Evolutionary conservation across 2,888 invertebrate species (phyloP).

Genomic region (Pollenia griseotomentosa): DNA sequence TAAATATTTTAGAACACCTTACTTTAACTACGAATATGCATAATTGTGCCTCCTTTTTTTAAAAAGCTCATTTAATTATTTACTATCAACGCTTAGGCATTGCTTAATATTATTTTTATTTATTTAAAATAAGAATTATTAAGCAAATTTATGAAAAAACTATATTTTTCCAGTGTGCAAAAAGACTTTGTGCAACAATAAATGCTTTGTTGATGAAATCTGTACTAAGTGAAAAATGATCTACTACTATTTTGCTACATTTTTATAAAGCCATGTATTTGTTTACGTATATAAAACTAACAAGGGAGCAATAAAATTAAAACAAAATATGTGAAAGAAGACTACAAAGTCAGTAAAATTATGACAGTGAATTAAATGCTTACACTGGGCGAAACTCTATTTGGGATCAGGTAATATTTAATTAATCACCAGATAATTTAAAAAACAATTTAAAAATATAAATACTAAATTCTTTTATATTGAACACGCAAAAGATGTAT

Average conservation of each 20-base stretch:
- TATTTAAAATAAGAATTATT: background rate
- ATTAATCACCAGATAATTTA: too few species aligned
- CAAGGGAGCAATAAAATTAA: background rate
- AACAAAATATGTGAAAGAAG: background rate
- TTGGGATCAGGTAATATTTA: too few species aligned
- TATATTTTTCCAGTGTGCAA: conserved; percentile 35
- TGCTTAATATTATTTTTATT: background rate
- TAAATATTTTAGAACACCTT: background rate
- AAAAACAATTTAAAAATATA: too few species aligned
- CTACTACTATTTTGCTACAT: conserved; percentile 15
- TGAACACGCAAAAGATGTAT: too few species aligned
- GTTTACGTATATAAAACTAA: conserved; percentile 34
- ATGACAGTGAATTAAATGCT: too few species aligned
- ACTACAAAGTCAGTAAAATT: background rate
- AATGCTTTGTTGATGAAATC: conserved; percentile 21
- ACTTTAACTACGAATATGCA: background rate
- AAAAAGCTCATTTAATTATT: background rate
- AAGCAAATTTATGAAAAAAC: background rate
- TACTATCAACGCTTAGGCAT: background rate
- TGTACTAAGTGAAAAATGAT: conserved; percentile 7
- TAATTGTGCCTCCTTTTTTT: background rate
- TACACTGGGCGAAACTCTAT: too few species aligned
- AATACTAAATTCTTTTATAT: too few species aligned
- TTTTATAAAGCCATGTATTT: conserved; percentile 26
- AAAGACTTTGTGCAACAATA: conserved; percentile 59